A percentile compares a stretch with the other conserved stretches of the same genome.
Conservation (phyloP, 2,888 invertebrate species). For the Rugalucina vietnamica region DNA sequence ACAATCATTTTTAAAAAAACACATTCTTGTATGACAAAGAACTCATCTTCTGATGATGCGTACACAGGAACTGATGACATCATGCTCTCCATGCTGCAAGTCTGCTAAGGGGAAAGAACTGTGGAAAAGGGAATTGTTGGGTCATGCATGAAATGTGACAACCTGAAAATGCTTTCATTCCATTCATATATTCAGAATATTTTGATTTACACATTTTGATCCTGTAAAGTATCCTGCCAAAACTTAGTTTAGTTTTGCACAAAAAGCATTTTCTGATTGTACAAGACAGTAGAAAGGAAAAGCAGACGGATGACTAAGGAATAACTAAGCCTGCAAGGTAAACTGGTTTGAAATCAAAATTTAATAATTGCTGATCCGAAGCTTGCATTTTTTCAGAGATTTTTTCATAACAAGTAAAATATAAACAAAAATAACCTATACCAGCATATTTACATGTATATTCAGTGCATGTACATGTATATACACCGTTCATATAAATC, state of each 20-base stretch:
- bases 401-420: background rate
- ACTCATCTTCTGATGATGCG: background rate
- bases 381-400: background rate
- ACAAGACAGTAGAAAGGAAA: background rate
- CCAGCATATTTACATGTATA: conserved; percentile 9
- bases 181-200: no score
- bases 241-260: no score
- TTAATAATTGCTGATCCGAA: background rate
- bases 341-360: background rate
- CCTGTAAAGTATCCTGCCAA: no score
- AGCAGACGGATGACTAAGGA: background rate
- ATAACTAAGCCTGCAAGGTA: background rate
- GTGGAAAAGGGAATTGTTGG: no score
- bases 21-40: background rate
- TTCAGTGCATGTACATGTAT: background rate
- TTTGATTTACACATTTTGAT: no score
- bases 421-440: background rate
- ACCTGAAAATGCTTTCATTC: background rate
- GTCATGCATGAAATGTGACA: background rate
- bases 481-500: no score
- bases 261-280: background rate
- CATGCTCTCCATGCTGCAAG: conserved; percentile 20
- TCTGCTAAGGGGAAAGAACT: background rate
- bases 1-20: background rate
- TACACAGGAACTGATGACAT: background rate